Percentiles rank a stretch among this genome's conserved stretches.
Evolutionary conservation across 2,113 vertebrate species (phyloP).

Genomic region (Psittacara wagleri): DNA sequence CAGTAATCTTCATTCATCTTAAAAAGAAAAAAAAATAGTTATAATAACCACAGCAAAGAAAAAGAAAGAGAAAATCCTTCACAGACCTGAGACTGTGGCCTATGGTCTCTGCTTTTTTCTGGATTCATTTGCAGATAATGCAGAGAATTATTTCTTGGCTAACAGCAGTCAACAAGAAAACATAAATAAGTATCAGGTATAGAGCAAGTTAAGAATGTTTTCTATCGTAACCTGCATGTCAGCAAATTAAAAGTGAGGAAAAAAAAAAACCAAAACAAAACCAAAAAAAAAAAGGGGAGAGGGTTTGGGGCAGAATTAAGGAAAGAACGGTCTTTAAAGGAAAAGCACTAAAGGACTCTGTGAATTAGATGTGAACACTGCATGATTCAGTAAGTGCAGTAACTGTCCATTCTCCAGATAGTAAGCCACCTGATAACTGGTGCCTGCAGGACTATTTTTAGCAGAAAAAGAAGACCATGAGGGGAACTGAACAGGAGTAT

Average conservation of each 20-base stretch:
- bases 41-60: neutral
- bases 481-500: neutral
- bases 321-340: neutral
- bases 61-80: neutral
- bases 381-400: neutral
- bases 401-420: neutral
- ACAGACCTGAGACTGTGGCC: neutral
- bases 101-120: neutral
- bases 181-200: neutral
- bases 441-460: neutral
- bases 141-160: conserved; percentile 5
- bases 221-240: neutral
- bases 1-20: neutral
- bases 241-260: neutral
- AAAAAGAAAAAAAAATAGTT: neutral
- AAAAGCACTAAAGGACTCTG: neutral
- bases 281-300: neutral
- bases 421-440: neutral
- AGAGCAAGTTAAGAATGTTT: neutral
- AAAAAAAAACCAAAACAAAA: neutral
- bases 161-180: neutral
- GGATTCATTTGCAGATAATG: neutral
- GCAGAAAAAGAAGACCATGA: neutral
- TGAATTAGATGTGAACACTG: neutral
- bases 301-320: neutral